Evolutionary conservation across 2,113 vertebrate genomes (phyloP).

Genomic region (Patagioenas fasciata): DNA sequence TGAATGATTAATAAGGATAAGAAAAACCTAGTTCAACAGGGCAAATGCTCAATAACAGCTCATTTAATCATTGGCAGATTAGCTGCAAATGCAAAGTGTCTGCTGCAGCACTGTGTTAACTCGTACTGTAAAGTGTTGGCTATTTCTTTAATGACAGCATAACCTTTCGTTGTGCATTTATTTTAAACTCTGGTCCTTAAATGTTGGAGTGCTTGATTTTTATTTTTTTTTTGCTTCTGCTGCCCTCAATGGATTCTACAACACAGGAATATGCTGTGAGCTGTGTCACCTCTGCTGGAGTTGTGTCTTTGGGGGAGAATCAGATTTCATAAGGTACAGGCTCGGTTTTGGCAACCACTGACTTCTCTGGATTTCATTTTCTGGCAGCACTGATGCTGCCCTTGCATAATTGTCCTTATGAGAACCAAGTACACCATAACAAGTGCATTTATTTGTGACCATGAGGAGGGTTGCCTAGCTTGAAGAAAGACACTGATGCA

Average conservation of each 20-base stretch:
- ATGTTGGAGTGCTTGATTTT: background rate
- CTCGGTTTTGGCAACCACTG: conserved; percentile 22
- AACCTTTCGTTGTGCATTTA: conserved; percentile 17
- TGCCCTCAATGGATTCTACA: background rate
- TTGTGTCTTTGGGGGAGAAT: conserved; percentile 22
- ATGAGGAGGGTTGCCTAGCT: background rate
- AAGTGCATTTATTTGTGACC: background rate
- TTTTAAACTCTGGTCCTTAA: background rate
- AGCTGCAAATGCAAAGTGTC: conserved; percentile 56
- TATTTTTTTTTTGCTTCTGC: background rate
- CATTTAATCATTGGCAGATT: conserved; percentile 69
- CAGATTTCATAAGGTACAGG: conserved; percentile 21
- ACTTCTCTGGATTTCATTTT: conserved; percentile 47
- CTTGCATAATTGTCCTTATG: conserved; percentile 46
- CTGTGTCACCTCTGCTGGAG: conserved; percentile 14
- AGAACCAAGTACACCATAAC: background rate
- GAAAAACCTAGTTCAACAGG: conserved; percentile 69
- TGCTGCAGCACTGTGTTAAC: background rate
- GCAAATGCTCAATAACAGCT: conserved; percentile 72
- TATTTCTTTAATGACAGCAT: conserved; percentile 8
- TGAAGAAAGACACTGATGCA: background rate
- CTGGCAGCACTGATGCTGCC: conserved; percentile 25
- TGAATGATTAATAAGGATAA: conserved; percentile 73
- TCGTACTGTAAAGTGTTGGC: background rate
- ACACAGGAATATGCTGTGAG: rapidly evolving